Evolutionary conservation across 2,113 vertebrate genomes (phyloP), one percentile per base, ranked within the genome.

Genomic region (Grammomys dolichurus): DNA sequence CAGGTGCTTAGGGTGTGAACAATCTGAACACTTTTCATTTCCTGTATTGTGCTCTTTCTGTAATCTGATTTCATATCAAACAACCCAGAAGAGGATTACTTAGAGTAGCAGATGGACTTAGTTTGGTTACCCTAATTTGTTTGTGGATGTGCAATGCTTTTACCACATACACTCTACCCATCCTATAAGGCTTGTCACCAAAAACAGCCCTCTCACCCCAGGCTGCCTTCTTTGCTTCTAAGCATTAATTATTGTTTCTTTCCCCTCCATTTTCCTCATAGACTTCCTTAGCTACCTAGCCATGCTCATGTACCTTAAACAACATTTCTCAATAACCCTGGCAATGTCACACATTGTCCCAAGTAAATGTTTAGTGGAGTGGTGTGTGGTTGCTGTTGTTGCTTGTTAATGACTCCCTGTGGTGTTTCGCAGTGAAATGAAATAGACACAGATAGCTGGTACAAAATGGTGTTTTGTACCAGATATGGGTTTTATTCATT

Each of bases 401-500:
- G 36, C 60, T 84, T 90, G 87, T 63, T 81, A 93, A 69, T 76
- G 58, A 77, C n/a, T 90, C 82, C 75, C 67, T 43, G 43, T 76
- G 33, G 60, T 75, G 69, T 76, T 90, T 91, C 75, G 40, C 87
- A 96, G 75, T 51, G 58, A 93, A 87, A 90, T 90, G 67, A 69
- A 93, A 90, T 90, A 72, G 75, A 73, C 48, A 87, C 58, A 90
- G 93, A 82, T n/a, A 90, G 48, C 48, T 96, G 51, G 51, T 51
- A 11, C 20, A 80, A 75, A 75, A 70, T 75, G 51, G 51, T 40
- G 75, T 75, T 93, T 90, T 87, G 56, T 16, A 75, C 46, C n/a
- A 93, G 67, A 90, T 69, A 75, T 51, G 81, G 56, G 56, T 75
- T 93, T 91, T 80, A 87, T 93, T 95, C 63, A 95, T 90, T 65